phyloP scores from a whole-genome alignment of 2,888 invertebrate genomes.

The Thera britannica region DNA sequence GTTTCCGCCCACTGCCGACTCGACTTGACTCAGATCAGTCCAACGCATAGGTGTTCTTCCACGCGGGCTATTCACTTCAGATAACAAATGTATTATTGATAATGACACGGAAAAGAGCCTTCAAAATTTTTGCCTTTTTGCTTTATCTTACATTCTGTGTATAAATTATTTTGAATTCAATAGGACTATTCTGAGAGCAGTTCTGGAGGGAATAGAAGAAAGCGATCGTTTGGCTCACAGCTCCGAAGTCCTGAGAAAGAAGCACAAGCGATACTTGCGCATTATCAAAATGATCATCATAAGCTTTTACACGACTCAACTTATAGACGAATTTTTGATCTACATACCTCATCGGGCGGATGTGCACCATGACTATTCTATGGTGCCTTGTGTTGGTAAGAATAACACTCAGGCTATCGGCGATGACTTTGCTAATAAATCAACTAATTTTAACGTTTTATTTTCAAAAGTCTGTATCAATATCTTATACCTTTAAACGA shows the following conservation, averaged over 20 bases:
- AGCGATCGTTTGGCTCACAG: conserved; percentile 51
- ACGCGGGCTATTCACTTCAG: no score
- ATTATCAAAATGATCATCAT: conserved; percentile 60
- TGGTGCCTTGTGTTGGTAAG: conserved; percentile 72
- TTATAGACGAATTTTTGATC: conserved; percentile 48
- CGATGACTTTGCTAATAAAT: no score
- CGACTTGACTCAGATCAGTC: no score
- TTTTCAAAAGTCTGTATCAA: no score
- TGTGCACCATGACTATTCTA: conserved; percentile 56
- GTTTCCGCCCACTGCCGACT: no score
- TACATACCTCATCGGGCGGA: conserved; percentile 62
- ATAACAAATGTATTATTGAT: no score
- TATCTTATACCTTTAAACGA: no score
- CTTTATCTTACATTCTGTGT: background rate
- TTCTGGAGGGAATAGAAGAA: conserved; percentile 36
- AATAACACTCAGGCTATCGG: background rate
- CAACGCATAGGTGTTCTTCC: no score
- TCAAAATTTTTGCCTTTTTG: no score
- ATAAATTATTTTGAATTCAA: background rate
- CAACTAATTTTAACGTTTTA: no score
- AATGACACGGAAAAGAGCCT: no score
- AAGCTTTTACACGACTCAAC: conserved; percentile 57
- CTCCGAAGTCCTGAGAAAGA: conserved; percentile 44
- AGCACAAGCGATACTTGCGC: conserved; percentile 53
- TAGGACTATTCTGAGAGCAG: conserved; percentile 21